phyloP scores from a whole-genome alignment of 1,140 invertebrate genomes.

The Drosophila ercepeae region DNA sequence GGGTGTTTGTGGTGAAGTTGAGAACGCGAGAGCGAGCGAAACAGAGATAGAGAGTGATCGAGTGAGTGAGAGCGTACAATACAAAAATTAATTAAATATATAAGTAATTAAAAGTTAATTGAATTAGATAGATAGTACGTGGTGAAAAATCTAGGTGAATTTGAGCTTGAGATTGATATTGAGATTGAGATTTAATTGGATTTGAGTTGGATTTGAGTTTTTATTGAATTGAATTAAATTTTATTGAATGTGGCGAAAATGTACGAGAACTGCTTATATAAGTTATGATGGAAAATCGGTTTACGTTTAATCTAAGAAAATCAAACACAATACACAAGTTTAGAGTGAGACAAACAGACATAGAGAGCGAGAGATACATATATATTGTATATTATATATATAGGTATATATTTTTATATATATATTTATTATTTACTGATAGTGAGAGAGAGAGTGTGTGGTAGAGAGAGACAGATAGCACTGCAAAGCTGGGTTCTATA shows the following conservation, averaged over 20 bases:
- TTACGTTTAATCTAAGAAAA: constrained; percentile 64
- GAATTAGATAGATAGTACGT: constrained; percentile 29
- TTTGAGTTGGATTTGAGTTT: constrained; percentile 44
- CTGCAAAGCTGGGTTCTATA: constrained; percentile 43
- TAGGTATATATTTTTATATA: constrained; percentile 30
- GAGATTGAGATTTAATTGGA: constrained; percentile 18
- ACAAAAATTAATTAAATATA: constrained; percentile 47
- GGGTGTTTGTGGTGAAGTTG: constrained; percentile 44
- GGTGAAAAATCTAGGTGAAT: constrained; percentile 44
- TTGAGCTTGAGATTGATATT: constrained; percentile 5
- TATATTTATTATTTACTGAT: constrained; percentile 23
- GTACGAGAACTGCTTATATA: constrained; percentile 67
- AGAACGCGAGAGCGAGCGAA: constrained; percentile 49
- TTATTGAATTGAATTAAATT: constrained; percentile 40
- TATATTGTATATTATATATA: constrained; percentile 35
- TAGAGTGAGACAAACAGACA: constrained; percentile 71
- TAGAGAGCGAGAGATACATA: constrained; percentile 56
- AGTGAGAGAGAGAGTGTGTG: constrained; percentile 37
- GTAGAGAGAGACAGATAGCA: constrained; percentile 38
- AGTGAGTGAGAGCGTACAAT: constrained; percentile 52
- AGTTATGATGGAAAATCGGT: constrained; percentile 53
- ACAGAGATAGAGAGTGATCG: constrained; percentile 50
- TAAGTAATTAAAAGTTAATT: constrained; percentile 40
- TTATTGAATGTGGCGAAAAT: constrained; percentile 48
- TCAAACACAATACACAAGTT: constrained; percentile 70